Base-by-base conservation (phyloP, 1,140 invertebrate genomes). In the Drosophila mauritiana region DNA sequence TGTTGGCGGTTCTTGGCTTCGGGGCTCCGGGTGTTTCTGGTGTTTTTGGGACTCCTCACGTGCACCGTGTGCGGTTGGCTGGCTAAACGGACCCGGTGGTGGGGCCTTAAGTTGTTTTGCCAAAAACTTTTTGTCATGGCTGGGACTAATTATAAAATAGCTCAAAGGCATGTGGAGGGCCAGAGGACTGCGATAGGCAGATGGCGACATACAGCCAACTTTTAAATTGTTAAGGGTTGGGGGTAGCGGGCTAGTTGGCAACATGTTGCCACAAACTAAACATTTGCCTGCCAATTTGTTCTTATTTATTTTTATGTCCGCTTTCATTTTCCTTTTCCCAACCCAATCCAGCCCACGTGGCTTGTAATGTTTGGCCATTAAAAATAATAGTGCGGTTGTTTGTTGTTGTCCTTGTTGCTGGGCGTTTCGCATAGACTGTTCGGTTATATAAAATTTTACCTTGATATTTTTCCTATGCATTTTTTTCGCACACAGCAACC, bases 131-230 rank as follows among this genome's bases (percentile, higher is more conserved):
- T 89, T 84, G 84, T 84, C 84, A 84, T 89, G 85, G 77, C 85
- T 89, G 84, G 80, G 80, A 84, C 84, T 89, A 89, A 89, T 89
- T 89, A 89, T 89, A 89, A 89, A 89, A 89, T 89, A 89, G 84
- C 84, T 89, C 80, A 89, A 89, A 89, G 84, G 84, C 84, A 78
- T 67, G 72, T 89, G 77, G 75, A 75, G 79, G 67, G 83, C 56
- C 3, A 22, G 8, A 10, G 15, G n/a, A 3, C 58, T 12, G 69
- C 53, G 59, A 57, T 40, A 46, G 75, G 31, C 43, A 61, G 40
- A 61, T 54, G 65, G 63, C 64, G 57, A 55, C 45, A 54, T 53
- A 70, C 42, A 46, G 67, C 70, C 74, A 78, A 80, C 78, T 86
- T 86, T 82, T 69, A 88, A 82, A 69, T 75, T 75, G 52, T 57